Conservation (phyloP, 2,113 vertebrate genomes). For the Saccopteryx leptura region DNA sequence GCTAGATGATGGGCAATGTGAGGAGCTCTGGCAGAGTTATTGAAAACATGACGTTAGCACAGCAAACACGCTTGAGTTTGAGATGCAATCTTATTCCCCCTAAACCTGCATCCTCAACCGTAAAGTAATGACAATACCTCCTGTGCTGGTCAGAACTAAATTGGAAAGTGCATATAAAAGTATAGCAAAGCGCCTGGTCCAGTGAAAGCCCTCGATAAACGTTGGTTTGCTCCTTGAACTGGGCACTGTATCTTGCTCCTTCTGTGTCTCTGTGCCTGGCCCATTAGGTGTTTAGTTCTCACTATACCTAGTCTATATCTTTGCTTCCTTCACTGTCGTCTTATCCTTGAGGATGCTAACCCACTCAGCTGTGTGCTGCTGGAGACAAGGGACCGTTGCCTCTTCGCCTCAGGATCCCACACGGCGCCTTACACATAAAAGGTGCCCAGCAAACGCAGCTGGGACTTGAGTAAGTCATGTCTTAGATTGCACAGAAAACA, state of each 20-base stretch:
- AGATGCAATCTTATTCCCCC: background rate
- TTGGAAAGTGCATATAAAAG: background rate
- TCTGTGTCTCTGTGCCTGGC: background rate
- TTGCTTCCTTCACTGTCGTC: background rate
- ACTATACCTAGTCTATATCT: background rate
- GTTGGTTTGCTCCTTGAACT: background rate
- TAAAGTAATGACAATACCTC: background rate
- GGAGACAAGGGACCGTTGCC: too few species aligned
- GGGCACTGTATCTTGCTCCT: fast-evolving
- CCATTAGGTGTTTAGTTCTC: background rate
- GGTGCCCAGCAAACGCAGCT: background rate
- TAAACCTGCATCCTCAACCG: background rate
- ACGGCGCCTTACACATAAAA: background rate
- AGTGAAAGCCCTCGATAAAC: fast-evolving
- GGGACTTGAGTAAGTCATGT: background rate
- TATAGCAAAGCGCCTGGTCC: background rate
- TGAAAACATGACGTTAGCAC: background rate
- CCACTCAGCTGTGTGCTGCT: background rate
- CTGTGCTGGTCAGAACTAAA: background rate
- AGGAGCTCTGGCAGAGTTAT: too few species aligned
- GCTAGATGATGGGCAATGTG: background rate
- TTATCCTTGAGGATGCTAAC: background rate
- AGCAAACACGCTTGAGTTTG: background rate
- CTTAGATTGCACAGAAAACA: background rate
- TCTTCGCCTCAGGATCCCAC: background rate